Conservation (phyloP, 2,113 vertebrate genomes). For the Deroptyus accipitrinus region DNA sequence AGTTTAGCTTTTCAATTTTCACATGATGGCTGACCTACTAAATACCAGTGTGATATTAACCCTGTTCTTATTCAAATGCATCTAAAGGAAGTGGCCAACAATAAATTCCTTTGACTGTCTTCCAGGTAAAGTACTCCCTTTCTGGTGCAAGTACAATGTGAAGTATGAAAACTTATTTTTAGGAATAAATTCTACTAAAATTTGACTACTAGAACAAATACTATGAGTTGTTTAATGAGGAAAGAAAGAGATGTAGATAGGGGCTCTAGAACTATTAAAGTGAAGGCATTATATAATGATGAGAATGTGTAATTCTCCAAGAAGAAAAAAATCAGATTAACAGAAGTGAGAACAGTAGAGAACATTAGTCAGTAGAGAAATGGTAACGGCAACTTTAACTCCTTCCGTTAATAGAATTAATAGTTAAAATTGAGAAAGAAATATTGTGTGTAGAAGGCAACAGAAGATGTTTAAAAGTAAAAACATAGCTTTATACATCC, state of each 20-base stretch:
- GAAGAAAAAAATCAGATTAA: slow-evolving; percentile 24
- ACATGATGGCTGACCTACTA: background rate
- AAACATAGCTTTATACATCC: background rate
- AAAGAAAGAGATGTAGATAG: background rate
- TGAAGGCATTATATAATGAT: background rate
- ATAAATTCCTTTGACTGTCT: background rate
- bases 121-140: background rate
- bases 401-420: slow-evolving; percentile 16
- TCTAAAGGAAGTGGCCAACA: background rate
- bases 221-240: background rate
- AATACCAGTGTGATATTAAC: background rate
- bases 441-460: background rate
- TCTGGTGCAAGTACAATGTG: background rate
- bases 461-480: background rate
- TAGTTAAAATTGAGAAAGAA: slow-evolving; percentile 6
- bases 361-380: background rate
- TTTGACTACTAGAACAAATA: background rate
- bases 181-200: background rate
- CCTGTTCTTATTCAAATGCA: background rate
- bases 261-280: background rate
- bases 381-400: background rate
- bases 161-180: background rate
- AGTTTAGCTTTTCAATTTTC: background rate
- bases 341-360: background rate
- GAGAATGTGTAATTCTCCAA: background rate